Conservation (phyloP, 2,888 invertebrate genomes). For the Habroteleia sp. region DNA sequence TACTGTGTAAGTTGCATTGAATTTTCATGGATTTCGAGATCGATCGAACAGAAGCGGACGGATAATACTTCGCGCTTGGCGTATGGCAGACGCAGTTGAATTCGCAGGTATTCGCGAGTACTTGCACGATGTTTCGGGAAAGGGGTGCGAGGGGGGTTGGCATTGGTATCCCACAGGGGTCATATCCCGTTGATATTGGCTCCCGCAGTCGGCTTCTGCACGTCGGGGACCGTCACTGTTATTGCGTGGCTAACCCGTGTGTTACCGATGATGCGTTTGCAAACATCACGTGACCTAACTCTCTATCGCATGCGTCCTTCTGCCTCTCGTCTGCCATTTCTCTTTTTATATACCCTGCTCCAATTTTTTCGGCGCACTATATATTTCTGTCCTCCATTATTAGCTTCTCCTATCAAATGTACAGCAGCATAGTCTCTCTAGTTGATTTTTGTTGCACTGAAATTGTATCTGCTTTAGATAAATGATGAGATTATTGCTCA, state of each 20-base stretch:
- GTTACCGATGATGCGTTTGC: constrained; percentile 54
- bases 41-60: constrained; percentile 49
- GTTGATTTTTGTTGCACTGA: background rate
- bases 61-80: constrained; percentile 49
- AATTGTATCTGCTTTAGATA: constrained; percentile 2
- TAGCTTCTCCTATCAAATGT: background rate
- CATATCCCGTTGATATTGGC: constrained; percentile 75
- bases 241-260: constrained; percentile 50
- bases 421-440: background rate
- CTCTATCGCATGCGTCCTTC: constrained; percentile 2
- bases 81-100: constrained; percentile 40
- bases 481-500: no score
- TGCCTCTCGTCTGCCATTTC: constrained; percentile 14
- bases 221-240: constrained; percentile 68
- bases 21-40: constrained; percentile 53
- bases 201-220: constrained; percentile 72
- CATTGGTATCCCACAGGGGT: constrained; percentile 69
- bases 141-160: constrained; percentile 36
- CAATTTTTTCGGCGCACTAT: constrained; percentile 7
- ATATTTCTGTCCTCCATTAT: constrained; percentile 2
- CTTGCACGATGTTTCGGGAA: constrained; percentile 27
- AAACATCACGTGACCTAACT: constrained; percentile 30
- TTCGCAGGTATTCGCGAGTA: constrained; percentile 52
- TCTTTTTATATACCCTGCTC: constrained; percentile 7
- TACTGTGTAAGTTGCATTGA: constrained; percentile 50